Evolutionary conservation across 2,888 invertebrate genomes (phyloP).

Genomic region (Diploptera punctata): DNA sequence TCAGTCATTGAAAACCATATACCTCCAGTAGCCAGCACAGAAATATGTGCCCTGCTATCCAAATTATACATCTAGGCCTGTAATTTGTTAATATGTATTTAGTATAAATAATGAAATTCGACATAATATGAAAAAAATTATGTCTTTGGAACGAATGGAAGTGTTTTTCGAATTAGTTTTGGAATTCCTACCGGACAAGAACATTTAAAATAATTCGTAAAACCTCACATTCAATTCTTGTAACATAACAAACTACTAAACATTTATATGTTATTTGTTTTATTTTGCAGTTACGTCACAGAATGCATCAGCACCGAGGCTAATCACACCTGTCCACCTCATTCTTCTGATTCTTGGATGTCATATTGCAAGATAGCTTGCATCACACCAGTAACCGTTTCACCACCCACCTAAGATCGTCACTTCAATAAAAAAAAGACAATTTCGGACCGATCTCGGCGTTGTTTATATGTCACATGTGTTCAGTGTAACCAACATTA

Average conservation of each 20-base stretch:
- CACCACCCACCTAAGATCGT: too few species aligned
- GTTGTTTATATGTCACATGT: conserved; percentile 3
- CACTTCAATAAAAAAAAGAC: not conserved
- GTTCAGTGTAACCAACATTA: conserved; percentile 16
- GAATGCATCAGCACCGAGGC: not conserved
- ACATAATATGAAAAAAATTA: not conserved
- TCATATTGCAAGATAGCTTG: conserved; percentile 13
- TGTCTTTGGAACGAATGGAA: not conserved
- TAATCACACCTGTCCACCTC: not conserved
- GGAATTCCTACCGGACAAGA: not conserved
- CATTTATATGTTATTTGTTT: not conserved
- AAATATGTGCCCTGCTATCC: not conserved
- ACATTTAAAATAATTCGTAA: not conserved
- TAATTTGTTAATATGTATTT: not conserved
- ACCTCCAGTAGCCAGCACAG: too few species aligned
- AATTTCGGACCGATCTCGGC: conserved; percentile 5
- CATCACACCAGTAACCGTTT: not conserved
- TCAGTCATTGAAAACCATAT: too few species aligned
- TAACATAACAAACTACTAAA: not conserved
- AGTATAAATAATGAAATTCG: too few species aligned
- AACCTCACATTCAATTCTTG: not conserved
- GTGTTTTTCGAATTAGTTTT: too few species aligned
- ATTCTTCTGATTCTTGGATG: not conserved
- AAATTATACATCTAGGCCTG: not conserved
- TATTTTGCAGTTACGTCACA: conserved; percentile 4